Conservation (phyloP, 2,113 vertebrate species). For the Fregata magnificens region DNA sequence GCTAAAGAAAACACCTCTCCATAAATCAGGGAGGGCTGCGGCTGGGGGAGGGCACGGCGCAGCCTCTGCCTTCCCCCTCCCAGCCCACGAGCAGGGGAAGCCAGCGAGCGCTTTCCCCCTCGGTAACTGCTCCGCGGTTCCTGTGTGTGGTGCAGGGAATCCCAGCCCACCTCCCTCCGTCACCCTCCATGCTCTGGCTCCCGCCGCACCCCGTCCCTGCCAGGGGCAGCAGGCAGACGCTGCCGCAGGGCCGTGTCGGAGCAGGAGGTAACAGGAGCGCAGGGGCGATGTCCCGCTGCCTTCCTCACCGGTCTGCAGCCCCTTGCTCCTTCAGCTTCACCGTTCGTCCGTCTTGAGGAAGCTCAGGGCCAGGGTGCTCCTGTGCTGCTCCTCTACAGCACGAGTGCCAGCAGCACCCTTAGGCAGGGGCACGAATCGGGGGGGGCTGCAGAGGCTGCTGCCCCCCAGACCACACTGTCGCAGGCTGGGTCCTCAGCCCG, state of each 20-base stretch:
- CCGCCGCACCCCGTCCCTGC: background rate
- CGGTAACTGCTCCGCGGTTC: background rate
- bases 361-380: background rate
- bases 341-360: rapidly evolving
- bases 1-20: background rate
- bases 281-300: background rate
- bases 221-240: no score
- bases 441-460: background rate
- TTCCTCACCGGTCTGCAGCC: background rate
- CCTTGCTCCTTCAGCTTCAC: background rate
- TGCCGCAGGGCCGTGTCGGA: background rate
- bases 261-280: background rate
- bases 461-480: no score
- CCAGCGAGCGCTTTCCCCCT: background rate
- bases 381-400: background rate
- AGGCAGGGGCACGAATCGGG: no score
- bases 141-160: background rate
- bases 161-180: background rate
- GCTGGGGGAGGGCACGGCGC: background rate
- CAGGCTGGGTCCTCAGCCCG: background rate
- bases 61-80: background rate
- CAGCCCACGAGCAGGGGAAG: background rate
- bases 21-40: background rate
- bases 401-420: background rate
- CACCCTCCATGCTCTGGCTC: background rate